Conservation (phyloP, 30 jellyfish, hydroid and myxozoan genomes). For the Mastigias papua region DNA sequence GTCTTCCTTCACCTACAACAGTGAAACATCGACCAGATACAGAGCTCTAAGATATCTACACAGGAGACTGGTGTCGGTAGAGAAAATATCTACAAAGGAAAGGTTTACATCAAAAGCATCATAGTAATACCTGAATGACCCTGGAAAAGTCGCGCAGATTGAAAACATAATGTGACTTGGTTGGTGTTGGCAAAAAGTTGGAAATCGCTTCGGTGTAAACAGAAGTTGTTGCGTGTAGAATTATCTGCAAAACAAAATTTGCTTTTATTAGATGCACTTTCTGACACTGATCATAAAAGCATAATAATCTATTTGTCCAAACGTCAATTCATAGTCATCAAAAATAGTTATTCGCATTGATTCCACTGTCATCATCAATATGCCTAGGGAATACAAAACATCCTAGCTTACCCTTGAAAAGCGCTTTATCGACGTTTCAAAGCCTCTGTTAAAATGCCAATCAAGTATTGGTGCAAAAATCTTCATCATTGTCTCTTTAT, state of each 20-base stretch:
- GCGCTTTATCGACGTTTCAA: slow-evolving; percentile 60
- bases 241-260: slow-evolving; percentile 29
- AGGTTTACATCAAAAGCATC: neutral
- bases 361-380: neutral
- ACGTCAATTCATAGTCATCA: too few relatives aligned
- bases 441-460: slow-evolving; percentile 77
- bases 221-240: slow-evolving; percentile 61
- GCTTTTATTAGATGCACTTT: neutral
- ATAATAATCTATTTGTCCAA: too few relatives aligned
- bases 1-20: too few relatives aligned
- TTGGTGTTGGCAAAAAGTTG: slow-evolving; percentile 69
- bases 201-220: slow-evolving; percentile 67
- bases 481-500: slow-evolving; percentile 54
- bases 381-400: neutral
- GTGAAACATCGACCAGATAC: too few relatives aligned
- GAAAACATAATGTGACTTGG: slow-evolving; percentile 71
- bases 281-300: too few relatives aligned
- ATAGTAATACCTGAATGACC: slow-evolving; percentile 52
- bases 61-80: too few relatives aligned
- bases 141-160: slow-evolving; percentile 72
- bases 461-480: slow-evolving; percentile 68
- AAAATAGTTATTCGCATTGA: too few relatives aligned
- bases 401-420: slow-evolving; percentile 62
- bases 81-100: neutral
- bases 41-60: too few relatives aligned